These are phyloP conservation scores for Netta rufina DNA, from an alignment of 2,797 vertebrate genomes.

Conservation along the genomic window DNA sequence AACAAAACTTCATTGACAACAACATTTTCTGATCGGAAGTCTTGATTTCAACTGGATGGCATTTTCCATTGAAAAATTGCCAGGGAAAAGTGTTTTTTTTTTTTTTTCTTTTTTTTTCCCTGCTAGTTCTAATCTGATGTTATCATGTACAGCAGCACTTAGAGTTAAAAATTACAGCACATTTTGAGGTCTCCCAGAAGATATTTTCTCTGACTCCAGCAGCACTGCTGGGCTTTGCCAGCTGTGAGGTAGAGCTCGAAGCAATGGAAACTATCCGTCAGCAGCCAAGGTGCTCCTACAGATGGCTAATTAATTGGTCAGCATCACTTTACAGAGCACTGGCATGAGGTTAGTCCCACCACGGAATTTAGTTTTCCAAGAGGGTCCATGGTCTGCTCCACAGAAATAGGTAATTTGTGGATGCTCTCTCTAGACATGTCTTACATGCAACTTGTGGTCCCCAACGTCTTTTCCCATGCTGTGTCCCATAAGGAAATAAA, in stretches of 20 bases:
- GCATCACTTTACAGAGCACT: not conserved
- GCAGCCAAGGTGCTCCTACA: not conserved
- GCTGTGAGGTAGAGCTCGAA: not conserved
- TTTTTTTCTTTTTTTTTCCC: not conserved
- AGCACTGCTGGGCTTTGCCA: not conserved
- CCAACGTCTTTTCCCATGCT: not conserved
- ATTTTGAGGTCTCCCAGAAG: not conserved
- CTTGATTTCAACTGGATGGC: constrained; percentile 40
- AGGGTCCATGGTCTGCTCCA: not conserved
- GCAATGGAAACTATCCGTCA: not conserved
- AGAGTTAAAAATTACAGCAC: not conserved
- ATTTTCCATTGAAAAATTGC: constrained; percentile 54
- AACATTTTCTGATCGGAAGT: constrained; percentile 31
- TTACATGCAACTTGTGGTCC: not conserved
- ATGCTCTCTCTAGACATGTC: not conserved
- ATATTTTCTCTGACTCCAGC: not conserved
- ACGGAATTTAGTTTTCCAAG: not conserved
- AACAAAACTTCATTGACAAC: constrained; percentile 39
- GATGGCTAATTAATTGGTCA: not conserved
- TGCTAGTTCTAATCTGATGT: not conserved
- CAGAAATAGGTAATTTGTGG: not conserved
- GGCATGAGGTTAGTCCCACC: not conserved
- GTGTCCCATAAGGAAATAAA: not conserved
- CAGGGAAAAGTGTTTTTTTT: not conserved
- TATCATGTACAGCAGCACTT: not conserved